Conservation (phyloP, 23 tunicate species). For the Botrylloides violaceus region DNA sequence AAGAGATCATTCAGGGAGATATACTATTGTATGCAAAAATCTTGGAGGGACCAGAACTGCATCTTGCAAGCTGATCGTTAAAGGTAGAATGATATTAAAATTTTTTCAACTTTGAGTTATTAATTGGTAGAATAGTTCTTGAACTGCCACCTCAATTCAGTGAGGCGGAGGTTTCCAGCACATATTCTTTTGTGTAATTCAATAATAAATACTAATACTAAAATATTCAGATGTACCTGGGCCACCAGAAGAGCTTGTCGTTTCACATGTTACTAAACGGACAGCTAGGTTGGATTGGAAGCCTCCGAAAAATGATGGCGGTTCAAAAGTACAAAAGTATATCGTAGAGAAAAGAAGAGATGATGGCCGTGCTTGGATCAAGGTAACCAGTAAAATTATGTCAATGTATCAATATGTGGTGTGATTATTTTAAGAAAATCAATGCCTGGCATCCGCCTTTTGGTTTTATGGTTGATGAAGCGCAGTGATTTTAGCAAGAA, state of each 20-base stretch:
- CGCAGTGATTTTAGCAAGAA: no score
- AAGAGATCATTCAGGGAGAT: slow-evolving; percentile 77
- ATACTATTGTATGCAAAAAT: slow-evolving; percentile 53
- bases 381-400: no score
- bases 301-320: slow-evolving; percentile 76
- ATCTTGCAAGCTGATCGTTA: slow-evolving; percentile 29
- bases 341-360: slow-evolving; percentile 88
- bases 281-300: slow-evolving; percentile 73
- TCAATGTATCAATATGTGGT: neutral
- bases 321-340: slow-evolving; percentile 75
- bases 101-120: neutral
- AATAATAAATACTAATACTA: no score
- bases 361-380: slow-evolving; percentile 80
- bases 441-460: no score
- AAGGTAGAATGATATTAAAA: neutral
- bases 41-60: slow-evolving; percentile 37
- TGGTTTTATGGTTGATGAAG: no score
- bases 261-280: slow-evolving; percentile 65
- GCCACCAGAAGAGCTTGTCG: slow-evolving; percentile 61
- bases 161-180: no score
- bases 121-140: no score
- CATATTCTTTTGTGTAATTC: no score
- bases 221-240: slow-evolving; percentile 76
- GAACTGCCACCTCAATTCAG: no score
- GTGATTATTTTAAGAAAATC: no score